Evolutionary conservation across 2,113 vertebrate genomes (phyloP).

Genomic region (Arenaria interpres): DNA sequence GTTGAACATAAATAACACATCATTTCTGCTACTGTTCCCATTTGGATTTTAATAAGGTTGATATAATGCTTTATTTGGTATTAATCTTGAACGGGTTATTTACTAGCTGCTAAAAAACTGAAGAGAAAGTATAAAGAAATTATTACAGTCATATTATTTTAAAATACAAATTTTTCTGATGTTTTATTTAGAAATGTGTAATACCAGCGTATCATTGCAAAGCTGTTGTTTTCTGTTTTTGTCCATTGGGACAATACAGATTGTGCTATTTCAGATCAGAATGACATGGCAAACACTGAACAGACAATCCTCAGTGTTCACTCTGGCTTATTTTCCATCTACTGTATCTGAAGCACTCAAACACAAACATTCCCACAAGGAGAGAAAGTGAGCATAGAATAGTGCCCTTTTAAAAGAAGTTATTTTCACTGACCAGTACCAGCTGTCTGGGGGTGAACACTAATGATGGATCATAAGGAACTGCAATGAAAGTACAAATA

Average conservation of each 20-base stretch:
- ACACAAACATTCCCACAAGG: background rate
- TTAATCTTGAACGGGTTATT: background rate
- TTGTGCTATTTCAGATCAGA: background rate
- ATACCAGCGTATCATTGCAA: background rate
- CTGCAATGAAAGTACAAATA: background rate
- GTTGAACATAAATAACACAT: background rate
- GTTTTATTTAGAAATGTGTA: background rate
- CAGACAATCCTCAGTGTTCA: background rate
- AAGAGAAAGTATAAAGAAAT: background rate
- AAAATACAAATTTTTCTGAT: background rate
- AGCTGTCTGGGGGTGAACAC: background rate
- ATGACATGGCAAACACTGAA: background rate
- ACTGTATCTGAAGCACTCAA: background rate
- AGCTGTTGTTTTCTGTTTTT: background rate
- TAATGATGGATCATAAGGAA: background rate
- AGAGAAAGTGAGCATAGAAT: background rate
- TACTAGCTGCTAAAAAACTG: background rate
- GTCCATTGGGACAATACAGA: background rate
- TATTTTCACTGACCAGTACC: background rate
- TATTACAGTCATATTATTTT: fast-evolving
- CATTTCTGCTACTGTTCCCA: background rate
- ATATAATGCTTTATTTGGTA: background rate
- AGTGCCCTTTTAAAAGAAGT: background rate
- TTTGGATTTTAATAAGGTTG: background rate
- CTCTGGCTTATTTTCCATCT: background rate